Evolutionary conservation across 2,797 vertebrate genomes (phyloP).

Genomic region (Otolemur crassicaudatus): DNA sequence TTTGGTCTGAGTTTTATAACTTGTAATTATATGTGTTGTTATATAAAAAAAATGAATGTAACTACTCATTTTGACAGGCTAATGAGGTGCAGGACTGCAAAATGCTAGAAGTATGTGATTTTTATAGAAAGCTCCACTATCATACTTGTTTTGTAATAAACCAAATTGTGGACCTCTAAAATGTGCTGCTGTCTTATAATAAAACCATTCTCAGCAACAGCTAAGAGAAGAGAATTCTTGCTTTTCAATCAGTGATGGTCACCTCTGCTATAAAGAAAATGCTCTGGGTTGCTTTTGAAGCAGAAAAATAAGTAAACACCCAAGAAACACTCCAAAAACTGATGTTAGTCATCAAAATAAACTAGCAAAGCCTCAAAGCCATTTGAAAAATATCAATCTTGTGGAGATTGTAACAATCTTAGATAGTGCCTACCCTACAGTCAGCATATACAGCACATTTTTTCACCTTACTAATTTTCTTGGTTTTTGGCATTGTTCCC

Average conservation of each 20-base stretch:
- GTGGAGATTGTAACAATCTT: conserved; percentile 65
- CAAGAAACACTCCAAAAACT: conserved; percentile 46
- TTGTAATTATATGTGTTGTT: conserved; percentile 76
- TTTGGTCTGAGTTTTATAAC: conserved; percentile 75
- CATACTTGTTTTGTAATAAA: conserved; percentile 71
- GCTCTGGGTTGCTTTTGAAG: conserved; percentile 26
- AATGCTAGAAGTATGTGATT: conserved; percentile 30
- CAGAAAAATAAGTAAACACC: conserved; percentile 38
- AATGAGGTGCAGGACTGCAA: conserved; percentile 72
- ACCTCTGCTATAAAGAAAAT: conserved; percentile 45
- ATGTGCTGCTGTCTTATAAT: conserved; percentile 1
- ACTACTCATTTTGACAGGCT: conserved; percentile 76
- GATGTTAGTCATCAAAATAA: conserved; percentile 63
- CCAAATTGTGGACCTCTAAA: conserved; percentile 11
- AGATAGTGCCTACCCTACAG: conserved; percentile 8
- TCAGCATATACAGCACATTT: conserved; percentile 69
- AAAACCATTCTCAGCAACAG: conserved; percentile 53
- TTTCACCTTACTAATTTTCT: conserved; percentile 75
- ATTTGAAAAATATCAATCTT: conserved; percentile 76
- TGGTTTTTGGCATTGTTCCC: conserved; percentile 77
- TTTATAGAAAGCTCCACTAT: conserved; percentile 53
- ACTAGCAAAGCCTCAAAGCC: conserved; percentile 52
- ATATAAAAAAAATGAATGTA: conserved; percentile 74
- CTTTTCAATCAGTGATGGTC: conserved; percentile 44
- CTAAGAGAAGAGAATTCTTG: conserved; percentile 40